phyloP scores from a whole-genome alignment of 2,888 invertebrate genomes.

The Volucella zonaria region DNA sequence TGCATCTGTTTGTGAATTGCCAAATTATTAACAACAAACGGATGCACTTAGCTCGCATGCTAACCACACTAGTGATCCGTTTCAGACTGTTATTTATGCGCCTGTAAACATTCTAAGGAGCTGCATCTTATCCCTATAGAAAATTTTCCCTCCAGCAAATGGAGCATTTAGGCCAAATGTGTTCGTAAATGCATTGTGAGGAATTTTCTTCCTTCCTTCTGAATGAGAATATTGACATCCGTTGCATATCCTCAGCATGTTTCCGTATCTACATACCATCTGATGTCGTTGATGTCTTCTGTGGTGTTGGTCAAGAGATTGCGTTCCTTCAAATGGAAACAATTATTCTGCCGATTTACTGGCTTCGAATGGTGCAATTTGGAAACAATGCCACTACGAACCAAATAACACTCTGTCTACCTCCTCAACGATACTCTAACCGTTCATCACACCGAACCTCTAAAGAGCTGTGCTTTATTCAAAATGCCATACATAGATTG shows the following conservation, averaged over 20 bases:
- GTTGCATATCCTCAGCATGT: constrained; percentile 16
- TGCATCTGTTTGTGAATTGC: constrained; percentile 30
- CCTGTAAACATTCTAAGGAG: constrained; percentile 34
- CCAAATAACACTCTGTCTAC: background rate
- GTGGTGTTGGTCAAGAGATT: constrained; percentile 42
- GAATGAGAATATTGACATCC: constrained; percentile 7
- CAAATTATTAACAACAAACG: constrained; percentile 57
- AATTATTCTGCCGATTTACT: constrained; percentile 52
- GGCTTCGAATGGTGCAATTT: constrained; percentile 6
- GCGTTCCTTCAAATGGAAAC: constrained; percentile 52
- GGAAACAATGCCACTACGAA: background rate
- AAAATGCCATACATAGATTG: background rate
- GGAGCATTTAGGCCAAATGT: constrained; percentile 23
- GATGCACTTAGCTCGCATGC: constrained; percentile 41
- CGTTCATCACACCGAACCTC: no score
- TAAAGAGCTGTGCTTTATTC: constrained; percentile 3
- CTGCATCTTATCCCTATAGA: background rate
- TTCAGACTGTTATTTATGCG: constrained; percentile 46
- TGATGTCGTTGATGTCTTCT: constrained; percentile 31
- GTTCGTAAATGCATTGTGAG: constrained; percentile 21
- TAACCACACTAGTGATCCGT: constrained; percentile 44
- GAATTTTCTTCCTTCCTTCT: constrained; percentile 42
- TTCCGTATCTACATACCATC: background rate
- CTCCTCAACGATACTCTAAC: background rate
- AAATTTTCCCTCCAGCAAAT: constrained; percentile 11